Conservation (phyloP, 2,113 vertebrate genomes). For the Agelaius phoeniceus region DNA sequence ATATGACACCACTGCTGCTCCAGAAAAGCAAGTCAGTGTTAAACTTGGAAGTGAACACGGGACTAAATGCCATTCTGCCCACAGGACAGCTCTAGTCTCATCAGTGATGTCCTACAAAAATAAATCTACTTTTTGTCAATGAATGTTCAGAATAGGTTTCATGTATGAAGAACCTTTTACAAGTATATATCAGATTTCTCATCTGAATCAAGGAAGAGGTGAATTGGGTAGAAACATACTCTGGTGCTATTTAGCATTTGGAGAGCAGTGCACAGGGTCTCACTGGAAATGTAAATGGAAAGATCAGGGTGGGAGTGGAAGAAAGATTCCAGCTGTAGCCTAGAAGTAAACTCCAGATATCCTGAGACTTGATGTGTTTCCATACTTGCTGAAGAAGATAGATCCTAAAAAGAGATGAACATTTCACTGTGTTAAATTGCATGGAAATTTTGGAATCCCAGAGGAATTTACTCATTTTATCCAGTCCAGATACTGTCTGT, state of each 20-base stretch:
- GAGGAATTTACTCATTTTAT: background rate
- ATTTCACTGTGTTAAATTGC: background rate
- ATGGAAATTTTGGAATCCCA: background rate
- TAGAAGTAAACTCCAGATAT: background rate
- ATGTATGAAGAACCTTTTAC: background rate
- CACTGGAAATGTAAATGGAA: background rate
- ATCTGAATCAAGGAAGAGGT: background rate
- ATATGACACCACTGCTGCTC: background rate
- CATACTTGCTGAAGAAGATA: background rate
- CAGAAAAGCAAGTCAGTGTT: background rate
- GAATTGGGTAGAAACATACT: background rate
- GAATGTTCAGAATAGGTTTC: background rate
- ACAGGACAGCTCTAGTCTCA: background rate
- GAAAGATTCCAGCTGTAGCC: background rate
- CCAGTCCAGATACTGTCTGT: background rate
- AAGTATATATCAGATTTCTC: background rate
- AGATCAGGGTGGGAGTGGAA: background rate
- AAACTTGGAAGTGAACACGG: background rate
- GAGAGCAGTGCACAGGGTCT: background rate
- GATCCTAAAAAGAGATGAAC: background rate
- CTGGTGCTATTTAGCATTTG: background rate
- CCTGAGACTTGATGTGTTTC: background rate
- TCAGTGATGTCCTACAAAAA: background rate
- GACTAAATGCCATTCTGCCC: background rate
- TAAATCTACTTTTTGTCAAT: background rate